These are phyloP conservation scores for Volucella inflata DNA, from an alignment of 2,888 invertebrate genomes.

Conservation along the genomic window DNA sequence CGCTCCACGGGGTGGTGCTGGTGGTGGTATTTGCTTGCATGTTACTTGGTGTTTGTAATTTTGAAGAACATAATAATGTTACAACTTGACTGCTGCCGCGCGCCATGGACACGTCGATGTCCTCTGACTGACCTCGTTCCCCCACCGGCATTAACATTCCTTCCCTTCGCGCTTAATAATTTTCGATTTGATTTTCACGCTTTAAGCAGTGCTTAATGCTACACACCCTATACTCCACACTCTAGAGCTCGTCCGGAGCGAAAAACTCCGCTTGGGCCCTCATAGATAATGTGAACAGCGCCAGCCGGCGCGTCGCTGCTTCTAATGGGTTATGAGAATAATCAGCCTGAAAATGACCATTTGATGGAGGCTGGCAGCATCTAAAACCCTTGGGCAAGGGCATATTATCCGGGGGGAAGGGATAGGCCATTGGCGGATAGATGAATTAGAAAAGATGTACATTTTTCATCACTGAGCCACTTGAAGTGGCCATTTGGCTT, in stretches of 20 bases:
- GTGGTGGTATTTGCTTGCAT: constrained; percentile 10
- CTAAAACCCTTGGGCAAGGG: constrained; percentile 59
- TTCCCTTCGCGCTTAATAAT: constrained; percentile 46
- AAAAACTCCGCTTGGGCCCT: constrained; percentile 21
- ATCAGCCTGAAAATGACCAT: constrained; percentile 74
- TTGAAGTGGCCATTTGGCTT: constrained; percentile 65
- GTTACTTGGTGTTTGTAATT: constrained; percentile 72
- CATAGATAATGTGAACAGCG: constrained; percentile 65
- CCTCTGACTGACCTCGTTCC: constrained; percentile 53
- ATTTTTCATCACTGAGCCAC: constrained; percentile 71
- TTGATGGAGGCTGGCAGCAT: constrained; percentile 68
- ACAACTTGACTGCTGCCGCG: constrained; percentile 61
- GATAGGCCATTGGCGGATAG: constrained; percentile 46
- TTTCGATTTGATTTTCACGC: constrained; percentile 70
- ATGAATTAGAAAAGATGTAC: constrained; percentile 73
- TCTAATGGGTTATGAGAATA: constrained; percentile 71
- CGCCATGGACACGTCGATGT: constrained; percentile 66
- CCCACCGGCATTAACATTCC: background rate
- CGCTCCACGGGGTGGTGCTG: constrained; percentile 39
- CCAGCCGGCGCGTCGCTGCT: constrained; percentile 51
- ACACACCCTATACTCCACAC: background rate
- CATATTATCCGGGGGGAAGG: constrained; percentile 33
- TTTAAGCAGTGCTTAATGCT: constrained; percentile 29
- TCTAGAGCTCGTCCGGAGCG: background rate
- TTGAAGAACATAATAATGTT: constrained; percentile 73